Conservation (phyloP, 2,113 vertebrate species). For the Saccopteryx leptura region DNA sequence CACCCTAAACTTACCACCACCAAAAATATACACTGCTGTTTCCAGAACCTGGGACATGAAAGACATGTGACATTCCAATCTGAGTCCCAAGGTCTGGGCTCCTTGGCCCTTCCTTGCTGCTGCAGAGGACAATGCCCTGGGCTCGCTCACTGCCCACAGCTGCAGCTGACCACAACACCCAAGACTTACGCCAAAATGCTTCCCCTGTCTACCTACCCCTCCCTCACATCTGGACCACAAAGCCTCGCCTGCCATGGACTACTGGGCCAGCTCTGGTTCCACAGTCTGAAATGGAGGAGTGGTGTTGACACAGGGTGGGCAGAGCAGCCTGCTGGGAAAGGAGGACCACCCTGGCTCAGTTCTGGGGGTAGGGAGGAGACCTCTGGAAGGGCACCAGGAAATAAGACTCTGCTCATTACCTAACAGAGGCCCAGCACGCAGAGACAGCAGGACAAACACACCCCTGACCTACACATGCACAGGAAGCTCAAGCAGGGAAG, state of each 20-base stretch:
- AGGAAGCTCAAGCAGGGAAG: slow-evolving; percentile 87
- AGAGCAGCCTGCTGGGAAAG: slow-evolving; percentile 20
- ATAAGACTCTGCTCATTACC: slow-evolving; percentile 81
- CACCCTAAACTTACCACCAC: slow-evolving; percentile 79
- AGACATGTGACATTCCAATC: slow-evolving; percentile 77
- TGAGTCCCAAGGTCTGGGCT: slow-evolving; percentile 62
- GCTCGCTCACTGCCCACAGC: slow-evolving; percentile 44
- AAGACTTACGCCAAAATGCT: not conserved
- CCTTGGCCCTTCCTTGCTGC: slow-evolving; percentile 39
- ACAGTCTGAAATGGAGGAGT: slow-evolving; percentile 53
- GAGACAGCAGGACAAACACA: slow-evolving; percentile 82
- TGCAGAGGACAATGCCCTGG: not conserved
- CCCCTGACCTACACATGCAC: slow-evolving; percentile 89
- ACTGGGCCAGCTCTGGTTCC: slow-evolving; percentile 77
- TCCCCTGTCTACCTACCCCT: not conserved
- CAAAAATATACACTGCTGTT: slow-evolving; percentile 83
- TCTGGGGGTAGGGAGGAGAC: slow-evolving; percentile 62
- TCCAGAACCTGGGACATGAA: slow-evolving; percentile 80
- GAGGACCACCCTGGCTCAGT: not conserved
- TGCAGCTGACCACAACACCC: not conserved
- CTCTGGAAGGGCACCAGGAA: slow-evolving; percentile 50
- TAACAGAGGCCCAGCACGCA: slow-evolving; percentile 84
- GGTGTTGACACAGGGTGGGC: not conserved
- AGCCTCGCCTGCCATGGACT: slow-evolving; percentile 57
- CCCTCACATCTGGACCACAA: slow-evolving; percentile 55